These are phyloP conservation scores for Erythrolamprus reginae DNA, from an alignment of 2,113 vertebrate species.

Conservation along the genomic window DNA sequence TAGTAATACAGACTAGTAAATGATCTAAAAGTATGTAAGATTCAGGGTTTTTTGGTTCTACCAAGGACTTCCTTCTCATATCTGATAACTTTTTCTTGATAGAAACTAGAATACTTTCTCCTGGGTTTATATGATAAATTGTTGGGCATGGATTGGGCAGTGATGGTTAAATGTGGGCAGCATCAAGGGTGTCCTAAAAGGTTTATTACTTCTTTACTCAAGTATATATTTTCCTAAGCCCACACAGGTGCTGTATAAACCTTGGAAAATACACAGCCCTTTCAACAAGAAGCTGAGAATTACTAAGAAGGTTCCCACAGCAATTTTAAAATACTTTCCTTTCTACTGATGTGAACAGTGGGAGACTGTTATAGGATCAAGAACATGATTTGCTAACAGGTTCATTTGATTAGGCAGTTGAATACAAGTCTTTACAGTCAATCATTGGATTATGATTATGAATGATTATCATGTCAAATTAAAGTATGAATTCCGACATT, in stretches of 20 bases:
- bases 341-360: neutral
- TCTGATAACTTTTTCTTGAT: neutral
- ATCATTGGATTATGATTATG: neutral
- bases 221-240: neutral
- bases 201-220: neutral
- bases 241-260: neutral
- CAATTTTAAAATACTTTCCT: neutral
- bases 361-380: neutral
- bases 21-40: neutral
- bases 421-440: neutral
- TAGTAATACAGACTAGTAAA: neutral
- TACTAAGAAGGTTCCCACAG: neutral
- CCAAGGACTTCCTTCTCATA: neutral
- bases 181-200: neutral
- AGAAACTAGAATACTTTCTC: neutral
- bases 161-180: neutral
- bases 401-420: neutral
- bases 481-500: neutral
- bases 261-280: neutral
- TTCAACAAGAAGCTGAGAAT: neutral
- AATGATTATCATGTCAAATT: neutral
- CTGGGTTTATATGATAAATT: neutral
- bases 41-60: neutral
- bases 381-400: neutral
- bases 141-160: neutral